Conservation (phyloP, 1,140 invertebrate genomes). For the Calliopsis andreniformis region DNA sequence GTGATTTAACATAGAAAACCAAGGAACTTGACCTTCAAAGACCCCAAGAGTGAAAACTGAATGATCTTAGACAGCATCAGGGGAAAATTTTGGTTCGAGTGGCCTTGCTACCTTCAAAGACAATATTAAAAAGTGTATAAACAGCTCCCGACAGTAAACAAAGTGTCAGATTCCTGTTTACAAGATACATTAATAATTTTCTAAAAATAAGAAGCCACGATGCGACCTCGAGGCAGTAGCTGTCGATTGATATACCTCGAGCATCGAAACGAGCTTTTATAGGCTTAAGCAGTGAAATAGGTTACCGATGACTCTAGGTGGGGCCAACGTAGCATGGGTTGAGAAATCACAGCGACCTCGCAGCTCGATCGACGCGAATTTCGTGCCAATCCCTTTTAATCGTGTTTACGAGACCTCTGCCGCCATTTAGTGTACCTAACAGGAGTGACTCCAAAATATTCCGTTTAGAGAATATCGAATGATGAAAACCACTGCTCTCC, state of each 20-base stretch:
- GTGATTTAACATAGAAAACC: too few species aligned
- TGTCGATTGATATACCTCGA: not conserved
- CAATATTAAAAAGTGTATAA: too few species aligned
- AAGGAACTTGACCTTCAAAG: too few species aligned
- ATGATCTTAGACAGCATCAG: too few species aligned
- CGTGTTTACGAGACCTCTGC: slow-evolving; percentile 15
- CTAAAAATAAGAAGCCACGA: slow-evolving; percentile 33
- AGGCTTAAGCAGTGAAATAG: not conserved
- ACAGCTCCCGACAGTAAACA: slow-evolving; percentile 1
- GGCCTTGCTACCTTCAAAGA: too few species aligned
- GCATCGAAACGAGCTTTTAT: not conserved
- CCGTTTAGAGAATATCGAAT: too few species aligned
- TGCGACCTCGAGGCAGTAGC: slow-evolving; percentile 15
- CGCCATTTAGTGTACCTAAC: too few species aligned
- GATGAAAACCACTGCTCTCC: too few species aligned
- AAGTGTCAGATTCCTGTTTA: slow-evolving; percentile 35
- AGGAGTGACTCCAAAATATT: too few species aligned
- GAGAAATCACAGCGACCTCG: not conserved
- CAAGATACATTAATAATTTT: slow-evolving; percentile 24
- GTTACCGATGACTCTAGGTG: not conserved
- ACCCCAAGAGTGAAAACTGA: too few species aligned
- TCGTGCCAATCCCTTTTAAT: slow-evolving; percentile 37
- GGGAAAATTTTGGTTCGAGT: not conserved
- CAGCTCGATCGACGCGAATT: slow-evolving; percentile 1
- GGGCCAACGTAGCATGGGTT: too few species aligned